Evolutionary conservation across 1,140 invertebrate genomes (phyloP), one percentile per base, ranked within the genome.

Genomic region (Antheraea mylitta): DNA sequence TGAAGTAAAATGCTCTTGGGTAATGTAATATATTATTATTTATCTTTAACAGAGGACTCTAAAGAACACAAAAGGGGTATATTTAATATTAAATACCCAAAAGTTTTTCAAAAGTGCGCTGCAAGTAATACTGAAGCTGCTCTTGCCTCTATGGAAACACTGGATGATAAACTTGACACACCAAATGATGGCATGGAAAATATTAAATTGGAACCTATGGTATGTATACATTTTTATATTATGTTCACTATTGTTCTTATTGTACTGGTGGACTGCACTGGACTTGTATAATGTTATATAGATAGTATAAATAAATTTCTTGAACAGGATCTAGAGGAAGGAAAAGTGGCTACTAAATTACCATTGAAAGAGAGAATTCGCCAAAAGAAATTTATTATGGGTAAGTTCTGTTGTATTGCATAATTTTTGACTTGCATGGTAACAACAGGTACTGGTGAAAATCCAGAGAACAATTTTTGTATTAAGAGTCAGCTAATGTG

Each of bases 71-170:
- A 79, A 71, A 86, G 77, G 68, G 80, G 79, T 58, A 69, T 89
- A 65, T 87, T 87, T 45, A 88, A 83, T 67, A 72, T 89, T 8
- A 87, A 78, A 75, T 90, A 91, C 75, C 85, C 87, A 58, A 91
- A 87, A 70, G 75, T 90, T 64, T 90, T 91, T 74, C 81, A 90
- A 82, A 90, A 83, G 66, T 67, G 69, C 22, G 73, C 79, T 45
- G 69, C 83, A 64, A 77, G 87, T 70, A 83, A 87, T 69, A 85
- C 85, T 11, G 94, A 94, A 76, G 96, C 95, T 3, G 95, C 95
- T 58, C 91, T 97, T 64, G 96, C 96, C 0, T 96, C 96, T 2
- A 95, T 96, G 92, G 96, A 96, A 81, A 97, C 96, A 0, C 88
- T 96, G 6, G 95, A 96, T 80, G 95, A 96, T 75, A 93, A 90